Evolutionary conservation across 2,113 vertebrate species (phyloP), one percentile per base, ranked within the genome.

Genomic region (Hyaena hyaena): DNA sequence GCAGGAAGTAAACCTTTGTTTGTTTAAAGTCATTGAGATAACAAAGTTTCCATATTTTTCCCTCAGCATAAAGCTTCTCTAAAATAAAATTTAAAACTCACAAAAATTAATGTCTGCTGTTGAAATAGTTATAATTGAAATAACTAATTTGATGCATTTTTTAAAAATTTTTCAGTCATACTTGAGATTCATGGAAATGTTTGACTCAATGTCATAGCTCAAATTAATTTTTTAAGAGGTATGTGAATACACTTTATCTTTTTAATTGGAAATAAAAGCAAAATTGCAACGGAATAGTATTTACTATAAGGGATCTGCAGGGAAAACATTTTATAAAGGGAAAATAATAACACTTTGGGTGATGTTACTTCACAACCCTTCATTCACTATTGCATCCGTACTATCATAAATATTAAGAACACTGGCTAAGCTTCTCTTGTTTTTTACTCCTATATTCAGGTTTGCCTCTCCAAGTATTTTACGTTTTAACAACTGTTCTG

Each of bases 241-340:
- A 17, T 69, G 35, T 63, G 15, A 87, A 65, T 93, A 80, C 0
- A 43, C 92, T 61, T 95, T 81, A 35, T 84, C 8, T 68, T 80
- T 77, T 39, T 35, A 69, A 83, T 66, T 26, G 16, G 73, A 86
- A 68, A 79, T 31, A 81, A 73, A 33, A 71, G 23, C 33, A 89
- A 97, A 93, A 69, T 19, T 86, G 50, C 19, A 35, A 91, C 35
- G 35, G 35, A 83, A 71, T 66, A 90, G 93, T 61, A 76, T 39
- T 87, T 74, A 71, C 24, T 93, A 33, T 68, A 50, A 89, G 5
- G 7, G 81, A 74, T 65, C 53, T 45, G n/a, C 23, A 61, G n/a
- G 43, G 19, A 65, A 65, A 93, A 28, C 11, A 81, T 35, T 85
- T 85, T 90, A 58, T 86, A 80, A 61, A 45, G 12, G 31, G 17